Evolutionary conservation across 2,797 vertebrate species (phyloP).

Genomic region (Chelonia mydas): DNA sequence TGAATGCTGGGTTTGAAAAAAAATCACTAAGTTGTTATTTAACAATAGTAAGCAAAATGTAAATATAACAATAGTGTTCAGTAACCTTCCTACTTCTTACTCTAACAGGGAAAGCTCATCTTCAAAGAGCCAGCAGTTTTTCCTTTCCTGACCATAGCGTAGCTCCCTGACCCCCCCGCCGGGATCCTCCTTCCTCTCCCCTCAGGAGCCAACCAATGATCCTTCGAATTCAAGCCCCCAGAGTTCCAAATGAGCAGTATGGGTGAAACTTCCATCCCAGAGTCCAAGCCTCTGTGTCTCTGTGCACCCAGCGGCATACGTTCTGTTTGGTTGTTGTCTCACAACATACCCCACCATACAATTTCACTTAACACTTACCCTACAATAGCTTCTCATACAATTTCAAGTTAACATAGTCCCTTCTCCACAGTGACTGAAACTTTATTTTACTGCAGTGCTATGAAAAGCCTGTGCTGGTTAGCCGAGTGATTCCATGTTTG

Average conservation of each 20-base stretch:
- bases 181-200: too few relatives aligned
- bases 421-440: not conserved
- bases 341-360: not conserved
- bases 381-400: not conserved
- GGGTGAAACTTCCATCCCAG: too few relatives aligned
- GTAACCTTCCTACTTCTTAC: not conserved
- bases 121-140: not conserved
- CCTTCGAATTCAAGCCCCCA: not conserved
- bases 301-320: not conserved
- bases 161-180: not conserved
- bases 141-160: not conserved
- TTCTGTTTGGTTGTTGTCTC: not conserved
- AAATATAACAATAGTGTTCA: not conserved
- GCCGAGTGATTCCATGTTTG: not conserved
- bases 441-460: not conserved
- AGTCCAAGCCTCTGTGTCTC: too few relatives aligned
- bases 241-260: not conserved
- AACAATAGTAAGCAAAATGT: not conserved
- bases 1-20: not conserved
- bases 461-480: not conserved
- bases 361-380: not conserved
- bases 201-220: not conserved
- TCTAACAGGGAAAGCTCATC: not conserved
- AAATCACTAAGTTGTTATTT: not conserved
- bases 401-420: not conserved